Evolutionary conservation across 2,797 vertebrate genomes (phyloP), one percentile per base, ranked within the genome.

Genomic region (Pachyuromys duprasi): DNA sequence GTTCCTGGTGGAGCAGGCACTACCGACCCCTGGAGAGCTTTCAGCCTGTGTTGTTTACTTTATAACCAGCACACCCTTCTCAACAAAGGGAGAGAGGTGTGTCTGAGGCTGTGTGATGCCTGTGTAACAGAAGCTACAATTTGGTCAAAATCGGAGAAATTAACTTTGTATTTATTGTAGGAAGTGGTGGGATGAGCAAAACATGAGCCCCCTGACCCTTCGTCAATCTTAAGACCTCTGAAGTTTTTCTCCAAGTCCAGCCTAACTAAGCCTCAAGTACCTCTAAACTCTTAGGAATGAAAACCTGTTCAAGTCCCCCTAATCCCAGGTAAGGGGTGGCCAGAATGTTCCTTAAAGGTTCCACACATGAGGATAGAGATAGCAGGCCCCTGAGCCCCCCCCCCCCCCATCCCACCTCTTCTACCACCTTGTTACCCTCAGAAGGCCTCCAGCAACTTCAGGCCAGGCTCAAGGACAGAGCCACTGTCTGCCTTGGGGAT

Each of bases 41-140:
- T 65, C 89, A 76, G 93, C 88, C 67, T 86, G 60, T 80, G 63
- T 90, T 93, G 81, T 95, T 95, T 93, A 83, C 60, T 93, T 89
- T 72, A 49, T 62, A 83, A 83, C 70, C 75, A 74, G 62, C 80
- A 42, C 78, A 53, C 42, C 84, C 65, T 91, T 63, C 65, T 89
- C 36, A 75, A 89, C 65, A 95, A 86, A 84, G 26, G n/a, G 75
- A 92, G 42, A 83, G 53, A 83, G 33, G 75, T 49, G 20, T 67
- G 60, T 86, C 69, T 92, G 72, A 60, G 79, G 93, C 90, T 90
- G 14, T 81, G 8, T 42, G 55, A 72, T 24, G 60, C 62, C 89
- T 92, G 62, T 57, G 5, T 62, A n/a, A 84, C 5, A 97, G 95
- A 79, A 69, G 87, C 84, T 65, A 18, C 92, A 94, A 63, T 53